phyloP scores from a whole-genome alignment of 2,113 vertebrate genomes.

The Zootoca vivipara region DNA sequence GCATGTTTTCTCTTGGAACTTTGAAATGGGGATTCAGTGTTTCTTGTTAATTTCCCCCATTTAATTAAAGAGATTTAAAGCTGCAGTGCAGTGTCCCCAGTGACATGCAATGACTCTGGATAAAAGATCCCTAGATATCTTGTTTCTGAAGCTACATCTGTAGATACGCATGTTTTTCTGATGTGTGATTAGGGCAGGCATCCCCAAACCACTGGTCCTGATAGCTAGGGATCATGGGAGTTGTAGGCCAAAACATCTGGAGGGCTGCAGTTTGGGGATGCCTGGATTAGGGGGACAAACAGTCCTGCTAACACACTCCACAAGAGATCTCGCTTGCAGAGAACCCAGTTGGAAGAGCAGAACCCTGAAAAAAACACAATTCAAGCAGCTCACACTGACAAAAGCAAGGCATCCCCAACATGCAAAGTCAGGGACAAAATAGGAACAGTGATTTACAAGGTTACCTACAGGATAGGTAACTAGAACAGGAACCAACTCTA shows the following conservation, averaged over 20 bases:
- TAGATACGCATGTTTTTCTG: background rate
- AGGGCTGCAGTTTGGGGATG: no score
- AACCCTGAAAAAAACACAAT: background rate
- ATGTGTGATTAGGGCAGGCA: background rate
- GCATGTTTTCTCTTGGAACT: background rate
- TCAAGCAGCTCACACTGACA: background rate
- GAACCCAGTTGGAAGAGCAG: background rate
- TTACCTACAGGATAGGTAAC: background rate
- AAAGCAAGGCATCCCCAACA: background rate
- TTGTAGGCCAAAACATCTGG: no score
- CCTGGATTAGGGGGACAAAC: background rate
- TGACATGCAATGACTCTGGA: background rate
- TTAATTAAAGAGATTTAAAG: no score
- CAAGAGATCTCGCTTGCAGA: background rate
- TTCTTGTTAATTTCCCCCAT: background rate
- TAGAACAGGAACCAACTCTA: background rate
- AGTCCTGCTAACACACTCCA: background rate
- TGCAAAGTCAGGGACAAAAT: background rate
- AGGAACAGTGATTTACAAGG: background rate
- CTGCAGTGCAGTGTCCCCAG: background rate
- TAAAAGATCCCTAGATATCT: no score
- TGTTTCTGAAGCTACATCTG: background rate
- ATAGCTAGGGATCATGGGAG: no score
- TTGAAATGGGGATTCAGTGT: background rate
- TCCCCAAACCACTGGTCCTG: no score